phyloP scores from a whole-genome alignment of 2,888 invertebrate species.

The Cyaniris semiargus region DNA sequence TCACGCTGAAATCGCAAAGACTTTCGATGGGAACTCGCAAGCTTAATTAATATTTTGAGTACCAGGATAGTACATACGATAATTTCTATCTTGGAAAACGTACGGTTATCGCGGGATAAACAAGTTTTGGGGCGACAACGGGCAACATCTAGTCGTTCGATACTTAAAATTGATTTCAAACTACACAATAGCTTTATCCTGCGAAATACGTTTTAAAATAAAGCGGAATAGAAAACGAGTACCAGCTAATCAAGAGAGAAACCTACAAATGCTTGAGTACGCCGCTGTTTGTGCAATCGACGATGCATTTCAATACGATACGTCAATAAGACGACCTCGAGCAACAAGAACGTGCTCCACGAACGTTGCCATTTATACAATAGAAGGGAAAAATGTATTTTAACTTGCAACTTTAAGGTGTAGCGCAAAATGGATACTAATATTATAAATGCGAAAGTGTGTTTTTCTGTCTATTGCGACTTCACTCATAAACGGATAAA shows the following conservation, averaged over 20 bases:
- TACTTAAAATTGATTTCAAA: background rate
- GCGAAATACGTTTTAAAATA: background rate
- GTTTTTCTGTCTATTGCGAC: too few species aligned
- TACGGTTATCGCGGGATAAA: too few species aligned
- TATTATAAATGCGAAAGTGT: too few species aligned
- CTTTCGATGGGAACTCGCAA: too few species aligned
- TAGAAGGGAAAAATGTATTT: background rate
- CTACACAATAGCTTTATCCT: too few species aligned
- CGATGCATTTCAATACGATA: constrained; percentile 29
- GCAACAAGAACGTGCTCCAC: constrained; percentile 3
- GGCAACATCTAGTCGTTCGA: background rate
- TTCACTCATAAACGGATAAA: too few species aligned
- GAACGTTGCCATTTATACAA: background rate
- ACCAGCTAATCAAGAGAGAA: constrained; percentile 21
- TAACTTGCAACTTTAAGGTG: background rate
- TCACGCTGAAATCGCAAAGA: too few species aligned
- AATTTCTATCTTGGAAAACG: too few species aligned
- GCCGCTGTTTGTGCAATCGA: constrained; percentile 29
- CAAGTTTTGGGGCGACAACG: too few species aligned
- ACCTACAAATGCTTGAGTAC: constrained; percentile 26
- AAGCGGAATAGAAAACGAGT: background rate
- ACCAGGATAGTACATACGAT: too few species aligned
- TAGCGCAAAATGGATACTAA: background rate
- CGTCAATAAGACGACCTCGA: constrained; percentile 28
- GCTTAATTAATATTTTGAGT: too few species aligned